These are phyloP conservation scores for Tiliacea aurago DNA, from an alignment of 2,888 invertebrate genomes.

Conservation along the genomic window DNA sequence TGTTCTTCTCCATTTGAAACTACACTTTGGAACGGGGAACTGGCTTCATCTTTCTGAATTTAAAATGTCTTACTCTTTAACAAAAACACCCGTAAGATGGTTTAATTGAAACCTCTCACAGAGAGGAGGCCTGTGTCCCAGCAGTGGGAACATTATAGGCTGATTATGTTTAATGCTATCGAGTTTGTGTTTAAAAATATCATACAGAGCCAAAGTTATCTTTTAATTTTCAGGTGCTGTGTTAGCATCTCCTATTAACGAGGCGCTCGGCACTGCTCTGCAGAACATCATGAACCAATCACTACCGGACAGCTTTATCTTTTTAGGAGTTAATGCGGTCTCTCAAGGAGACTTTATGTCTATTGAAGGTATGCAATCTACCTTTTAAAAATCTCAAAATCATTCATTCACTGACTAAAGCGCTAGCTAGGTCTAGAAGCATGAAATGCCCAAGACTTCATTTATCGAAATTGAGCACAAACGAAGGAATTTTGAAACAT, in stretches of 20 bases:
- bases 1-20: not conserved
- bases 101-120: no score
- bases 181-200: not conserved
- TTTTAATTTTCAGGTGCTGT: conserved; percentile 1
- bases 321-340: not conserved
- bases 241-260: conserved; percentile 8
- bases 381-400: no score
- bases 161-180: not conserved
- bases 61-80: not conserved
- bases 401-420: no score
- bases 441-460: no score
- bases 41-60: not conserved
- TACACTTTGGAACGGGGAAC: not conserved
- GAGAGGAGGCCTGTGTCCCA: no score
- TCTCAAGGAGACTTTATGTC: not conserved
- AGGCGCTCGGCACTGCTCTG: not conserved
- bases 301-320: not conserved
- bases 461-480: no score
- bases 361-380: not conserved
- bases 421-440: no score
- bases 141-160: no score
- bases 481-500: no score
- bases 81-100: not conserved
- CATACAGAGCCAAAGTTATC: not conserved
- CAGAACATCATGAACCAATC: not conserved